Percentiles rank a stretch among this genome's conserved stretches.
Conservation (phyloP, 2,888 invertebrate species). For the Papilio demoleus region DNA sequence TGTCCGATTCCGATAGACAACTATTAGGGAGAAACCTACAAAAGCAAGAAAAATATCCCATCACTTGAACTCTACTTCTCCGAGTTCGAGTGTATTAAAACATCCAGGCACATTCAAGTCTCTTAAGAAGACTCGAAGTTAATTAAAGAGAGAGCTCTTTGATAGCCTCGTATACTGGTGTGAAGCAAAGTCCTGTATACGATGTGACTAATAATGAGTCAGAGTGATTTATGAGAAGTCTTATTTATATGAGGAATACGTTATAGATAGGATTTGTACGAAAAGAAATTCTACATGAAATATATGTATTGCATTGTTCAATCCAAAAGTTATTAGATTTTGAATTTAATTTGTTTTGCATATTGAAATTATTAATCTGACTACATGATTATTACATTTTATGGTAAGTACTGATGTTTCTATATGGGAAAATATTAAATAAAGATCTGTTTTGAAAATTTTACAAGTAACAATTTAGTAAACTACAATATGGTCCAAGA, state of each 20-base stretch:
- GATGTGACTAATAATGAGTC: slow-evolving; percentile 33
- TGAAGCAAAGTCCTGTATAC: slow-evolving; percentile 18
- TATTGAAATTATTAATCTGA: background rate
- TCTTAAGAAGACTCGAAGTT: slow-evolving; percentile 21
- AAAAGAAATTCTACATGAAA: background rate
- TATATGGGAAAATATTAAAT: too few species aligned
- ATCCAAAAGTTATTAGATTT: background rate
- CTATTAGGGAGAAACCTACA: too few species aligned
- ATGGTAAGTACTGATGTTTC: too few species aligned
- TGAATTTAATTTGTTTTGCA: background rate
- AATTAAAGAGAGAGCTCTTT: slow-evolving; percentile 38
- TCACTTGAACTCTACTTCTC: too few species aligned
- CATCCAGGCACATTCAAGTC: background rate
- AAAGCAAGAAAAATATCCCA: too few species aligned
- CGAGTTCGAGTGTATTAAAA: slow-evolving; percentile 1
- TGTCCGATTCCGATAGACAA: too few species aligned
- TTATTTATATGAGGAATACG: slow-evolving; percentile 26
- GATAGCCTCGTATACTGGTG: slow-evolving; percentile 19
- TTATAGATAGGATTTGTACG: background rate
- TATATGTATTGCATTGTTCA: background rate
- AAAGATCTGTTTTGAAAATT: too few species aligned
- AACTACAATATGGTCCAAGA: background rate
- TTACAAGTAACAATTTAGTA: background rate
- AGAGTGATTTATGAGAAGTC: slow-evolving; percentile 6
- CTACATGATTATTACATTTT: too few species aligned